phyloP scores from a whole-genome alignment of 2,888 invertebrate genomes.

The Metallyticus violacea region DNA sequence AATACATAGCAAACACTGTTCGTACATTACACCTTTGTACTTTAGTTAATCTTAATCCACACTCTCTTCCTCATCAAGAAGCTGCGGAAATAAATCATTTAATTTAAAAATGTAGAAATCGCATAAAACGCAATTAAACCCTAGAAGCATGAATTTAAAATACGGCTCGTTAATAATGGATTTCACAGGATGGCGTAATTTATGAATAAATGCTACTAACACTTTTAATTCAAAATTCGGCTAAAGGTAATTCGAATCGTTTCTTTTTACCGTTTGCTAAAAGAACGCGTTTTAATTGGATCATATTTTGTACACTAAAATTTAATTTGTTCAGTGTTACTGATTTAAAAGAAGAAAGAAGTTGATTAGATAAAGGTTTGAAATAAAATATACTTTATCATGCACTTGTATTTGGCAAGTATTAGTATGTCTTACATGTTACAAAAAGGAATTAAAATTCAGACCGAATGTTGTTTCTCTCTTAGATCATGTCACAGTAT shows the following conservation, averaged over 20 bases:
- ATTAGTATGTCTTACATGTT: no score
- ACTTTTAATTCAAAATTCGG: not conserved
- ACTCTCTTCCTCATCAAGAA: not conserved
- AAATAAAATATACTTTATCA: no score
- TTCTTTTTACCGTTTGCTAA: not conserved
- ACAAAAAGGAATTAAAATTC: no score
- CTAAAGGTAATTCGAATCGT: not conserved
- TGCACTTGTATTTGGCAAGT: no score
- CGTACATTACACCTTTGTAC: not conserved
- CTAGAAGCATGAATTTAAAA: not conserved
- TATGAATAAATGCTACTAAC: not conserved
- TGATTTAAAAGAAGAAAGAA: no score
- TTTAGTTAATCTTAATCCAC: not conserved
- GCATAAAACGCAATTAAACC: not conserved
- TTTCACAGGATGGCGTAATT: not conserved
- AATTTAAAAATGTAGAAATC: not conserved
- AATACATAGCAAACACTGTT: not conserved
- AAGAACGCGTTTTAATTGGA: not conserved
- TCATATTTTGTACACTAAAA: no score
- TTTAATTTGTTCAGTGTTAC: no score
- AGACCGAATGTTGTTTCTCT: no score
- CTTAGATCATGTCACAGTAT: no score
- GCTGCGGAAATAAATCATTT: not conserved
- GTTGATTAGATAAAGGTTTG: no score
- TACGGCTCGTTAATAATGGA: not conserved